These are phyloP conservation scores for Coptotermes formosanus DNA, from an alignment of 1,140 invertebrate genomes.

Conservation along the genomic window DNA sequence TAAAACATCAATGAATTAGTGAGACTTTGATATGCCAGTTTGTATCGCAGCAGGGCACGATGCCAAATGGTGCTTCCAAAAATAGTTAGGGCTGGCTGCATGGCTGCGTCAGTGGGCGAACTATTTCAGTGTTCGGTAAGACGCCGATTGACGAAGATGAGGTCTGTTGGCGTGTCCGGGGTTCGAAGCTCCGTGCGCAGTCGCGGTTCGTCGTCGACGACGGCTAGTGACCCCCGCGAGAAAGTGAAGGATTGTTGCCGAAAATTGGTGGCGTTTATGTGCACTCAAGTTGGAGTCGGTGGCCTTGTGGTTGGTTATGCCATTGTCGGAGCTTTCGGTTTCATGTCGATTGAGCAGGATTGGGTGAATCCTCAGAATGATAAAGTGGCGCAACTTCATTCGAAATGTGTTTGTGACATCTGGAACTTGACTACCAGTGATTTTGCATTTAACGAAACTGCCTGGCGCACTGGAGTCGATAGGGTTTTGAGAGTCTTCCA, in stretches of 20 bases:
- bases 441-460: slow-evolving; percentile 73
- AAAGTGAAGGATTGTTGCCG: slow-evolving; percentile 78
- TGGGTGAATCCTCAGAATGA: slow-evolving; percentile 58
- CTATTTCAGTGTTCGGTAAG: not conserved
- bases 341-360: slow-evolving; percentile 79
- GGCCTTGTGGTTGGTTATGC: slow-evolving; percentile 93
- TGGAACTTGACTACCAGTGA: slow-evolving; percentile 71
- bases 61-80: not conserved
- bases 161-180: slow-evolving; percentile 1
- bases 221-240: slow-evolving; percentile 64
- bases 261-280: slow-evolving; percentile 86
- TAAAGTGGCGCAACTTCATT: slow-evolving; percentile 51
- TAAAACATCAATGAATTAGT: not conserved
- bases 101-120: slow-evolving; percentile 12
- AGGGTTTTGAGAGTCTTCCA: slow-evolving; percentile 68
- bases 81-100: not conserved
- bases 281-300: slow-evolving; percentile 91
- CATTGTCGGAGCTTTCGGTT: slow-evolving; percentile 90
- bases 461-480: slow-evolving; percentile 68
- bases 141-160: not conserved
- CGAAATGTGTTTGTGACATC: slow-evolving; percentile 59
- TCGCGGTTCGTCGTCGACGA: slow-evolving; percentile 62
- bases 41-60: not conserved
- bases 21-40: not conserved
- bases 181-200: slow-evolving; percentile 58